Percentiles rank a stretch among this genome's conserved stretches.
phyloP scores from a whole-genome alignment of 2,888 invertebrate species.

The Tetranychus truncatus region DNA sequence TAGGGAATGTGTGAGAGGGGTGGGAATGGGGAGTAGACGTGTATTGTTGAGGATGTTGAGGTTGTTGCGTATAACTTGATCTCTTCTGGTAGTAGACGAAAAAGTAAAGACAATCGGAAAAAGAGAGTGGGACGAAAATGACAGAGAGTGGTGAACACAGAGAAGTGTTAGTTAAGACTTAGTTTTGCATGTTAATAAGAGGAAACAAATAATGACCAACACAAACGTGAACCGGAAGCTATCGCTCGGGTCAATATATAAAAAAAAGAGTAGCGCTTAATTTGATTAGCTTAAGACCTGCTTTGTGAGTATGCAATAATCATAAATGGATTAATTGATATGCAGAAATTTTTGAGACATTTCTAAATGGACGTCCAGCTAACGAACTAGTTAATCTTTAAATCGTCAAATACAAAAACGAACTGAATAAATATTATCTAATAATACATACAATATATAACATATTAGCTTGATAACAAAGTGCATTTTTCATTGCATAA shows the following conservation, averaged over 20 bases:
- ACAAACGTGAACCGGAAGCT: background rate
- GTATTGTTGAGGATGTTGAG: conserved; percentile 21
- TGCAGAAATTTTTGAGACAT: too few relatives aligned
- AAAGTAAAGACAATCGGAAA: background rate
- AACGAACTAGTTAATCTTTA: too few relatives aligned
- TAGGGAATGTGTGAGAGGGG: background rate
- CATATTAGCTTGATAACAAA: background rate
- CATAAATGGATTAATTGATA: too few relatives aligned
- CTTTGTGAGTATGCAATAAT: too few relatives aligned
- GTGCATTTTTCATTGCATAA: background rate
- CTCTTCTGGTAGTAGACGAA: background rate
- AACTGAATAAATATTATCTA: too few relatives aligned
- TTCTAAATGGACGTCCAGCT: too few relatives aligned
- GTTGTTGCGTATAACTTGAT: background rate
- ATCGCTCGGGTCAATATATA: too few relatives aligned
- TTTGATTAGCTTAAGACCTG: too few relatives aligned
- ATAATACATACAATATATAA: background rate
- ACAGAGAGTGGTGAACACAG: background rate
- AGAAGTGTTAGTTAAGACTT: conserved; percentile 11
- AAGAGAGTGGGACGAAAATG: background rate
- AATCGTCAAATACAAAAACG: too few relatives aligned
- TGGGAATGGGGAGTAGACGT: conserved; percentile 12
- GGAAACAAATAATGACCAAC: background rate
- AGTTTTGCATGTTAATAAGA: background rate
- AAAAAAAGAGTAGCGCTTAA: too few relatives aligned